Conservation (phyloP, 1,140 invertebrate species). For the Ptiloglossa arizonensis region DNA sequence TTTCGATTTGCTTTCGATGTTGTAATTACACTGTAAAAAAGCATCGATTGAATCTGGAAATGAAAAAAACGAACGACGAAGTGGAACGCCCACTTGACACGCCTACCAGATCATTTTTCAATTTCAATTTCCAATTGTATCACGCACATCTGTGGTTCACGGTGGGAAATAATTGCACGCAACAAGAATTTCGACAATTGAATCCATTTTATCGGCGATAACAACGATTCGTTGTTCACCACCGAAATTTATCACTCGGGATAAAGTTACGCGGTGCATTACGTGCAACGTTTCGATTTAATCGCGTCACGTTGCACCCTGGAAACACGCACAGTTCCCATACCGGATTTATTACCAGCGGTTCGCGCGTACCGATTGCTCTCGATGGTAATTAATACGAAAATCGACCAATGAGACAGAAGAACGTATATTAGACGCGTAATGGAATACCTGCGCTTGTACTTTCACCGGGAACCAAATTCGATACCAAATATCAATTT, state of each 20-base stretch:
- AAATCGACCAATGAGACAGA: not conserved
- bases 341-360: not conserved
- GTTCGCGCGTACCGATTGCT: not conserved
- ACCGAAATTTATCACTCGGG: not conserved
- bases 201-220: too few relatives aligned
- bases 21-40: too few relatives aligned
- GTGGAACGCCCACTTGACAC: too few relatives aligned
- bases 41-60: too few relatives aligned
- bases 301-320: not conserved
- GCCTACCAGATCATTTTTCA: too few relatives aligned
- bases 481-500: conserved; percentile 43
- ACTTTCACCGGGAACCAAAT: conserved; percentile 51
- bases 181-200: too few relatives aligned
- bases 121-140: too few relatives aligned
- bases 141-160: too few relatives aligned
- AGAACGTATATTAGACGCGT: not conserved
- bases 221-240: too few relatives aligned
- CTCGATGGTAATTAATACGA: conserved; percentile 6
- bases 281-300: not conserved
- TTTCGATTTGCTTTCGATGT: too few relatives aligned
- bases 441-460: conserved; percentile 41
- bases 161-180: too few relatives aligned
- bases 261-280: not conserved
- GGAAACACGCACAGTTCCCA: not conserved
- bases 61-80: too few relatives aligned